These are phyloP conservation scores for Idaea biselata DNA, from an alignment of 2,888 invertebrate genomes.

Conservation along the genomic window DNA sequence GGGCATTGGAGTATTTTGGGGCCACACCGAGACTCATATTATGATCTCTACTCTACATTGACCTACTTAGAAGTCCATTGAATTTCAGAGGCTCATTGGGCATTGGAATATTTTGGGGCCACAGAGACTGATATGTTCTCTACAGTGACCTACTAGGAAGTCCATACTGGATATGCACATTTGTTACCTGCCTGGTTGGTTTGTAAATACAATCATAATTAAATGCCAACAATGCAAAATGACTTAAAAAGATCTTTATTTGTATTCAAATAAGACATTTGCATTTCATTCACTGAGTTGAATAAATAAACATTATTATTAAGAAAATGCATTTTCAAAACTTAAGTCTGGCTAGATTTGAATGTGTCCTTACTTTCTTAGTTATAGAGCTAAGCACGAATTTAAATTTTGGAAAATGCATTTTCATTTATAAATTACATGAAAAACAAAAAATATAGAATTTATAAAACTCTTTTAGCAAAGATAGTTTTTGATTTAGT, in stretches of 20 bases:
- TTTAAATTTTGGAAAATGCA: background rate
- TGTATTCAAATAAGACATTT: background rate
- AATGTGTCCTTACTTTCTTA: background rate
- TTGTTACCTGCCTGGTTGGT: background rate
- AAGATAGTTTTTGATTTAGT: background rate
- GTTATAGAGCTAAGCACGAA: background rate
- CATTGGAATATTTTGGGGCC: too few relatives aligned
- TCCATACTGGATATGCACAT: too few relatives aligned
- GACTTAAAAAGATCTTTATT: background rate
- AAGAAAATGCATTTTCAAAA: background rate
- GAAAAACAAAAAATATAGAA: background rate
- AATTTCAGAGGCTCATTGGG: too few relatives aligned
- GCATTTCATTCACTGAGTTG: background rate
- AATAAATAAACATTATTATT: background rate
- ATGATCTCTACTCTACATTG: too few relatives aligned
- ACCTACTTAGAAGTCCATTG: too few relatives aligned
- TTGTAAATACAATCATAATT: background rate
- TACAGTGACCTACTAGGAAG: too few relatives aligned
- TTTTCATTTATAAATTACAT: background rate
- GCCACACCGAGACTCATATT: too few relatives aligned
- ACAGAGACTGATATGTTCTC: too few relatives aligned
- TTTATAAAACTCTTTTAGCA: background rate
- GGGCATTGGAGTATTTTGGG: too few relatives aligned
- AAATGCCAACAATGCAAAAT: background rate
- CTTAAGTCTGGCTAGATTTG: background rate